Percentiles rank a stretch among this genome's conserved stretches.
Conservation (phyloP, 2,113 vertebrate genomes). For the Hyla sarda region DNA sequence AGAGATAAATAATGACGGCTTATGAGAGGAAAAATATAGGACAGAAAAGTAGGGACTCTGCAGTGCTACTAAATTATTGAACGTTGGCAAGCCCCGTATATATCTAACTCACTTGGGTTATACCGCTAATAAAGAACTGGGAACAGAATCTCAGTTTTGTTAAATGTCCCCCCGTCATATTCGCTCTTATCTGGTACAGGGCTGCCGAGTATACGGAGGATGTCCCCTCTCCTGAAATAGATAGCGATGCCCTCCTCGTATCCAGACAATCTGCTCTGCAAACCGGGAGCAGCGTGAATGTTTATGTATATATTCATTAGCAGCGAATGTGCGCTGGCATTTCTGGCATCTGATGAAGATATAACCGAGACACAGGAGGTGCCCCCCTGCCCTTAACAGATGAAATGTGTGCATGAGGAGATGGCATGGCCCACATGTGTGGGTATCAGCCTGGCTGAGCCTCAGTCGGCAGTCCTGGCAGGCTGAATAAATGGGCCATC, state of each 20-base stretch:
- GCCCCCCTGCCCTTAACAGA: conserved; percentile 47
- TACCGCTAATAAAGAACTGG: not conserved
- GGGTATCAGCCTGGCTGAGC: conserved; percentile 45
- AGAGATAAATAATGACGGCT: not conserved
- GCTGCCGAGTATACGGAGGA: not conserved
- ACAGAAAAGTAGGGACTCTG: not conserved
- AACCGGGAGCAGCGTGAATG: not conserved
- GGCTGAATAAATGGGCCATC: conserved; percentile 52
- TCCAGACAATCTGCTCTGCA: not conserved
- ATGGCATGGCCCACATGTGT: conserved; percentile 41
- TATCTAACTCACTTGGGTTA: not conserved
- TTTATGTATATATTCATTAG: conserved; percentile 35
- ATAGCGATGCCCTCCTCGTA: not conserved
- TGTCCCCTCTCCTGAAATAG: not conserved
- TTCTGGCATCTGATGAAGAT: conserved; percentile 32
- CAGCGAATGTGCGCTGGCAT: conserved; percentile 17
- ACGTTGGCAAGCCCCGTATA: too few species aligned
- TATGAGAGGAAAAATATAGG: not conserved
- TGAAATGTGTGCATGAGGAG: conserved; percentile 38
- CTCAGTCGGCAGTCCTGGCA: conserved; percentile 46
- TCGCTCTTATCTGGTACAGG: not conserved
- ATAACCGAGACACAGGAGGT: conserved; percentile 35
- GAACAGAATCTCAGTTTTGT: not conserved
- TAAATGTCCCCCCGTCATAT: not conserved
- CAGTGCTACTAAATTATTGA: not conserved